Base-by-base conservation (phyloP, 2,797 vertebrate genomes). In the Danionella dracula region DNA sequence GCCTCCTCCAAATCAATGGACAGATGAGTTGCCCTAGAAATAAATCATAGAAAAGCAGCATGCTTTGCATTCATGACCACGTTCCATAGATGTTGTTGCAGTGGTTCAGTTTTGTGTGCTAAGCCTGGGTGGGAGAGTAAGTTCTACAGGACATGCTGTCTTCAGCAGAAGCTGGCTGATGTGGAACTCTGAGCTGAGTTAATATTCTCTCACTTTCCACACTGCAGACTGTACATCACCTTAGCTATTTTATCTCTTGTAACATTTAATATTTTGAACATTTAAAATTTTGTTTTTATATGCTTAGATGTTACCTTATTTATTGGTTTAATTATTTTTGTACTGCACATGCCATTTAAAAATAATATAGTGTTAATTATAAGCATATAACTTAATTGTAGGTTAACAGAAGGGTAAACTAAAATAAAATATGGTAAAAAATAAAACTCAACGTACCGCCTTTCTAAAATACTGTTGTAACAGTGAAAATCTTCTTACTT, bases 21-120 rank as follows among this genome's bases (percentile, higher is more conserved):
- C 63, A 57, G 42, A 57, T 57, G 53, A 51, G 51, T 57, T 40
- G 32, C 44, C 56, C 20, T 46, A 11, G 16, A 66, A 57, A 57
- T 66, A 66, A 66, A 56, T 48, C 32, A 20, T 4, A 38, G 63
- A 10, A 38, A 38, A 48, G 42, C 53, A 55, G 63, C 32, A 31
- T 15, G 42, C 63, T 48, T 21, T 48, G 63, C 53, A 57, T 57
- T 56, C 34, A 38, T 48, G 63, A 48, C 11, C 12, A 4, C 19
- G 51, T 21, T 19, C 56, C 42, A 40, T 37, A 40, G 51, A 29
- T 40, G 53, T 48, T 66, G 15, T 57, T 66, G 63, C 63, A 48
- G 63, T 37, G 63, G 11, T 66, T 13, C 20, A 5, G 63, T 51
- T 27, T 46, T 56, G 63, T 56, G 51, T 41, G 41, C 42, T 56